Conservation (phyloP, 2,888 invertebrate genomes). For the Torymus auratus region DNA sequence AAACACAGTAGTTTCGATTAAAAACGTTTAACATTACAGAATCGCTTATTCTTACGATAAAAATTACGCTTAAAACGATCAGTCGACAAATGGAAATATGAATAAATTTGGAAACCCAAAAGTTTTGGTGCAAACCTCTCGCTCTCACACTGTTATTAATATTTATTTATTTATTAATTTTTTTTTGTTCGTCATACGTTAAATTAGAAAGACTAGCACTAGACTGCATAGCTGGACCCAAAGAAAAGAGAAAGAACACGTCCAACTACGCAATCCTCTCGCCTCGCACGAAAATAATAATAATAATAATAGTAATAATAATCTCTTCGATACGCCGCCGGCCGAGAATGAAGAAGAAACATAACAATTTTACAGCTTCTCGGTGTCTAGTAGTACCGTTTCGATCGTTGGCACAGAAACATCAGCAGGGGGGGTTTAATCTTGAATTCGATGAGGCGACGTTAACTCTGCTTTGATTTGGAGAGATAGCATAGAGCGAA, state of each 20-base stretch:
- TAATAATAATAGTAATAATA: background rate
- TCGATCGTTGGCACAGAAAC: slow-evolving; percentile 46
- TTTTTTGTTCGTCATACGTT: slow-evolving; percentile 7
- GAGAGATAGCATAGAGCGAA: background rate
- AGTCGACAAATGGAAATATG: too few species aligned
- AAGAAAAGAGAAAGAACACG: background rate
- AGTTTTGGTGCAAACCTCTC: slow-evolving; percentile 10
- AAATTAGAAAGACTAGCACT: slow-evolving; percentile 8
- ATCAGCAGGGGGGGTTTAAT: slow-evolving; percentile 17
- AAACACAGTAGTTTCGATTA: background rate
- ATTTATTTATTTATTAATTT: background rate
- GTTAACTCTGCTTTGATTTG: slow-evolving; percentile 15
- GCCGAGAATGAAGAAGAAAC: background rate
- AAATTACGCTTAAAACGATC: too few species aligned
- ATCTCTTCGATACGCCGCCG: slow-evolving; percentile 23
- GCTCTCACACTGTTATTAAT: background rate
- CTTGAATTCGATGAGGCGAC: background rate
- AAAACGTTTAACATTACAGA: too few species aligned
- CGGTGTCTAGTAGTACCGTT: slow-evolving; percentile 34
- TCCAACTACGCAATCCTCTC: slow-evolving; percentile 22
- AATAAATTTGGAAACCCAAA: slow-evolving; percentile 8
- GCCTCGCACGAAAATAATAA: background rate
- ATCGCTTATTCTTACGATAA: too few species aligned
- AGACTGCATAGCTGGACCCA: slow-evolving; percentile 4
- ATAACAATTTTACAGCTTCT: slow-evolving; percentile 7